Conservation (phyloP, 2,888 invertebrate genomes). For the Protophormia terraenovae region DNA sequence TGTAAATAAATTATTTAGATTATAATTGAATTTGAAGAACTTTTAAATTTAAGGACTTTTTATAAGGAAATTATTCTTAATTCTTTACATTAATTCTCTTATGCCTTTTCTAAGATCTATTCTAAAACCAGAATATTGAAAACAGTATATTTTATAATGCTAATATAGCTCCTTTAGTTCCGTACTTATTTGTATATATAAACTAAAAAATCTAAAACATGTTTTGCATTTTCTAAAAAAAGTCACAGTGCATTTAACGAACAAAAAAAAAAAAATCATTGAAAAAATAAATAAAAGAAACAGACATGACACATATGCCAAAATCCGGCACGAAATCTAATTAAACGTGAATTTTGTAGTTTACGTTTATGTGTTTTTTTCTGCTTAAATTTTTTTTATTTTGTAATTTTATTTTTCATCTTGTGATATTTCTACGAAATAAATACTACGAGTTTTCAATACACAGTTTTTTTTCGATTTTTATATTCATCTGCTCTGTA, state of each 20-base stretch:
- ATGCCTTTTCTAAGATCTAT: too few species aligned
- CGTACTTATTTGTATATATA: too few species aligned
- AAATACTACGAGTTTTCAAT: not conserved
- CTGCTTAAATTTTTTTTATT: not conserved
- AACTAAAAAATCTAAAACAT: too few species aligned
- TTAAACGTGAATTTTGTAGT: conserved; percentile 60
- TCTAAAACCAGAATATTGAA: too few species aligned
- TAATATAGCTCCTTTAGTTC: too few species aligned
- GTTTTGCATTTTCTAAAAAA: too few species aligned
- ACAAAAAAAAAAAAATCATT: not conserved
- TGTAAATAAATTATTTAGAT: too few species aligned
- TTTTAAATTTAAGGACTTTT: too few species aligned
- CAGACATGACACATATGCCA: conserved; percentile 58
- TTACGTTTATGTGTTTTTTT: conserved; percentile 35
- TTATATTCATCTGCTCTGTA: not conserved
- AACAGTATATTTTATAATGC: too few species aligned
- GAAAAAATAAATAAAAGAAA: conserved; percentile 1
- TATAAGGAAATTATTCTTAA: too few species aligned
- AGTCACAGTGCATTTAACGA: not conserved
- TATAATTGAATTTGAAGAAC: too few species aligned
- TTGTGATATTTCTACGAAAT: conserved; percentile 38
- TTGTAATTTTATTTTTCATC: conserved; percentile 38
- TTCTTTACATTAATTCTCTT: too few species aligned
- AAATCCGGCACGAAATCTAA: conserved; percentile 63
- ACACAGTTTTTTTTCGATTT: not conserved